A percentile compares a stretch with the other conserved stretches of the same genome.
These are phyloP conservation scores for Tinamus guttatus DNA, from an alignment of 2,113 vertebrate genomes.

Conservation along the genomic window DNA sequence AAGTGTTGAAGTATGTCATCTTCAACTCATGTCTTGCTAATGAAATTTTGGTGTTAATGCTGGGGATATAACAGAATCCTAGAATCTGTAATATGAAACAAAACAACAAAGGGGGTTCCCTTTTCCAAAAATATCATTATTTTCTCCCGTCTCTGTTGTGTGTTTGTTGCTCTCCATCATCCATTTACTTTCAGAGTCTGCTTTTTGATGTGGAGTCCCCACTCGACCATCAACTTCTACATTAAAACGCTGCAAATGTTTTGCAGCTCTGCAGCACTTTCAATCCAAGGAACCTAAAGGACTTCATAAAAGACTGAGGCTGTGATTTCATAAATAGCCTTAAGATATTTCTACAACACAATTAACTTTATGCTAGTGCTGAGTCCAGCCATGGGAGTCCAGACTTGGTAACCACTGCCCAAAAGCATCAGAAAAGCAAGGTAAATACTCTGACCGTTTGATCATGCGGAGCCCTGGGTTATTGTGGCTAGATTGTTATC, in stretches of 20 bases:
- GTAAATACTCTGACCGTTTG: not conserved
- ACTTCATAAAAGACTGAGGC: not conserved
- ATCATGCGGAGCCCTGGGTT: not conserved
- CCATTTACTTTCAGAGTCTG: conserved; percentile 61
- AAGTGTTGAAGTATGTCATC: conserved; percentile 73
- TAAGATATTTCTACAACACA: not conserved
- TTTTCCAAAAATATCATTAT: conserved; percentile 58
- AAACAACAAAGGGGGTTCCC: conserved; percentile 71
- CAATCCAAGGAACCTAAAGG: not conserved
- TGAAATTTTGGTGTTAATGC: conserved; percentile 76
- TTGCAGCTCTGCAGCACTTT: not conserved
- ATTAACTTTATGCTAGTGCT: not conserved
- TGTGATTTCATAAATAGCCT: conserved; percentile 39
- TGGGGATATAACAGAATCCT: conserved; percentile 67
- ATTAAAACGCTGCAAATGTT: conserved; percentile 1
- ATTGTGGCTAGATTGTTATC: not conserved
- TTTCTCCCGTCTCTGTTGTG: conserved; percentile 72
- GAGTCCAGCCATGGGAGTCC: not conserved
- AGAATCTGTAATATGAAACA: conserved; percentile 67
- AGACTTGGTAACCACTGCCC: not conserved
- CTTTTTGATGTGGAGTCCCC: conserved; percentile 64
- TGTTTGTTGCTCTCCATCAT: conserved; percentile 69
- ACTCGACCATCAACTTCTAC: conserved; percentile 41
- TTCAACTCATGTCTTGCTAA: conserved; percentile 75
- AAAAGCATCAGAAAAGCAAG: not conserved